Conservation (phyloP, 2,113 vertebrate genomes). For the Tupaia tana region DNA sequence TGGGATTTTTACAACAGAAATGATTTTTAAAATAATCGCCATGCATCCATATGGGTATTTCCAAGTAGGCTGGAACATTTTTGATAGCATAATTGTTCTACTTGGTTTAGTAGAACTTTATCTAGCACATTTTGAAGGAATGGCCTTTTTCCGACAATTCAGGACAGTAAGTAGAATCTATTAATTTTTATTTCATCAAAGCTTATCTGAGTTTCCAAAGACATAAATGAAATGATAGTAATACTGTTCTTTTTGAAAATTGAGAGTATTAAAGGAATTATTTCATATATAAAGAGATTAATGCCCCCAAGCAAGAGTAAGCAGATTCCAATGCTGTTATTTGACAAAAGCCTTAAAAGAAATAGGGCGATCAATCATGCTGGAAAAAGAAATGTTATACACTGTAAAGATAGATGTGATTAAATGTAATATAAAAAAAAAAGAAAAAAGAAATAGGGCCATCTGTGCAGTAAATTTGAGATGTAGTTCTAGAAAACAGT, state of each 20-base stretch:
- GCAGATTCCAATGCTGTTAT: neutral
- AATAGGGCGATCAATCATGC: neutral
- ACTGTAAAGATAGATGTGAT: too few species aligned
- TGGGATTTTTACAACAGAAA: constrained; percentile 91
- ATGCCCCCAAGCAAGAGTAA: neutral
- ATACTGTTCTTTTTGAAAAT: neutral
- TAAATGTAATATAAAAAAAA: neutral
- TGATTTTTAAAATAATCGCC: constrained; percentile 92
- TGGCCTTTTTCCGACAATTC: constrained; percentile 86
- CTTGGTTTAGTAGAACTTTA: constrained; percentile 88
- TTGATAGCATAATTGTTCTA: constrained; percentile 90
- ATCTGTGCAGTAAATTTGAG: neutral
- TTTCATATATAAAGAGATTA: neutral
- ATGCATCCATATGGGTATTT: constrained; percentile 92
- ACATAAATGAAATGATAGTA: neutral
- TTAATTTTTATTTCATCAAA: constrained; percentile 38
- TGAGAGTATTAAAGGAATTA: neutral
- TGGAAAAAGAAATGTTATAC: too few species aligned
- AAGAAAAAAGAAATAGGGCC: neutral
- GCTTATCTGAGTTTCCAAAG: constrained; percentile 4
- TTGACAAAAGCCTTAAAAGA: neutral
- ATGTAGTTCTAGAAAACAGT: neutral
- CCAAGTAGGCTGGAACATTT: constrained; percentile 91
- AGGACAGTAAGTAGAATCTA: constrained; percentile 86
- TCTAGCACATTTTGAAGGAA: constrained; percentile 75